Percentiles rank a stretch among this genome's conserved stretches.
Conservation (phyloP, 2,113 vertebrate genomes). For the Lampris megalopsis region DNA sequence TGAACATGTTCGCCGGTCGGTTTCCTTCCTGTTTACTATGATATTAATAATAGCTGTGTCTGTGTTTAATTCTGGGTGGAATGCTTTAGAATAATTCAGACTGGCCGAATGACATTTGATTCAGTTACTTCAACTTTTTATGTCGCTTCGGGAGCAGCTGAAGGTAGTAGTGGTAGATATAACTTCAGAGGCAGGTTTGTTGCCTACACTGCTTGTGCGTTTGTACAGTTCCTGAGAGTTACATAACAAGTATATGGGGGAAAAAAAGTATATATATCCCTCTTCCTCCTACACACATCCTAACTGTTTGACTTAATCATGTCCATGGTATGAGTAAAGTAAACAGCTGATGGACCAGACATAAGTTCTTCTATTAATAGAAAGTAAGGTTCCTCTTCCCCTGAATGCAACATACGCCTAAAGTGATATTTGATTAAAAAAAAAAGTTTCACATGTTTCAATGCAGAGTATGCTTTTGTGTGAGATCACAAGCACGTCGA, state of each 20-base stretch:
- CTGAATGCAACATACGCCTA: slow-evolving; percentile 1
- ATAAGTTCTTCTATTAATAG: neutral
- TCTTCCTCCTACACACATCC: neutral
- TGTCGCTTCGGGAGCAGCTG: neutral
- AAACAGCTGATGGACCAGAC: slow-evolving; percentile 21
- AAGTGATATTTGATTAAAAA: neutral
- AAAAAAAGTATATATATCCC: no score
- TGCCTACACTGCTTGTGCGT: neutral
- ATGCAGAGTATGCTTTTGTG: neutral
- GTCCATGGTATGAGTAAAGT: neutral
- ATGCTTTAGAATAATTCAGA: neutral
- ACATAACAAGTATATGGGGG: neutral
- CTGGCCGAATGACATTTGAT: no score
- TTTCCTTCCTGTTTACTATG: slow-evolving; percentile 53
- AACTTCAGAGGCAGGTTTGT: neutral
- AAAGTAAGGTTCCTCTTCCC: slow-evolving; percentile 17
- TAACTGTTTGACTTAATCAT: neutral
- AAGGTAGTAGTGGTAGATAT: neutral
- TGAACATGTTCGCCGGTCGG: slow-evolving; percentile 43
- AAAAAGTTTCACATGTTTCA: neutral
- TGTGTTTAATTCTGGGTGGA: neutral
- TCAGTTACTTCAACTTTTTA: no score
- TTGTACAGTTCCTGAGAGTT: neutral
- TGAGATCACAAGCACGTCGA: neutral
- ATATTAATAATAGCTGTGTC: slow-evolving; percentile 22